Evolutionary conservation across 2,888 invertebrate species (phyloP).

Genomic region (Drosophila quasianomalipes): DNA sequence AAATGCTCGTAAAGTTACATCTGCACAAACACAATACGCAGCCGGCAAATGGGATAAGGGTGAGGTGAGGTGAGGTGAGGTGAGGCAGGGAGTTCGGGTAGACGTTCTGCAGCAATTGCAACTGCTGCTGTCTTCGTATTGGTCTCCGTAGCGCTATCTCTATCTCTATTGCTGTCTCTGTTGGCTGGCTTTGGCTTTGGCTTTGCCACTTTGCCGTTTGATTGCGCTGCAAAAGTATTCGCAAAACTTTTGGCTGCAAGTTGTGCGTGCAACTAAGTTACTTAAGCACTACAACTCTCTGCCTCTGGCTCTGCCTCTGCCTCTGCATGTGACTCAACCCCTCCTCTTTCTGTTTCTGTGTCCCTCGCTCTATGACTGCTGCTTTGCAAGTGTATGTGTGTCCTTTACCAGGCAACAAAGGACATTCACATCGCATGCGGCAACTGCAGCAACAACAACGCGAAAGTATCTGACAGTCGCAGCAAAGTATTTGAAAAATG

Average conservation of each 20-base stretch:
- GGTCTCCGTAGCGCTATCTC: slow-evolving; percentile 11
- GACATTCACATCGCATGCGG: slow-evolving; percentile 75
- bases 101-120: slow-evolving; percentile 10
- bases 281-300: slow-evolving; percentile 29
- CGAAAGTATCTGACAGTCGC: slow-evolving; percentile 73
- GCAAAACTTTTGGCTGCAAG: slow-evolving; percentile 58
- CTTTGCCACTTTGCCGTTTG: slow-evolving; percentile 63
- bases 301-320: background rate
- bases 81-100: background rate
- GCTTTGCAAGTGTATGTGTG: slow-evolving; percentile 46
- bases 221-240: slow-evolving; percentile 45
- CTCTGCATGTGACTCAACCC: background rate
- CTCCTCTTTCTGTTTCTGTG: background rate
- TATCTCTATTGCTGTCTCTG: background rate
- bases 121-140: slow-evolving; percentile 31
- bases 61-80: slow-evolving; percentile 5
- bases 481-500: slow-evolving; percentile 77
- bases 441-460: slow-evolving; percentile 39
- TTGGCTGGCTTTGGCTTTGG: slow-evolving; percentile 39
- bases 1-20: slow-evolving; percentile 55
- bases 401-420: slow-evolving; percentile 76
- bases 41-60: slow-evolving; percentile 50
- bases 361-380: background rate
- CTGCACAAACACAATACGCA: slow-evolving; percentile 74
- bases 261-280: slow-evolving; percentile 66